phyloP scores from a whole-genome alignment of 2,888 invertebrate genomes.

The Polyploca ridens region DNA sequence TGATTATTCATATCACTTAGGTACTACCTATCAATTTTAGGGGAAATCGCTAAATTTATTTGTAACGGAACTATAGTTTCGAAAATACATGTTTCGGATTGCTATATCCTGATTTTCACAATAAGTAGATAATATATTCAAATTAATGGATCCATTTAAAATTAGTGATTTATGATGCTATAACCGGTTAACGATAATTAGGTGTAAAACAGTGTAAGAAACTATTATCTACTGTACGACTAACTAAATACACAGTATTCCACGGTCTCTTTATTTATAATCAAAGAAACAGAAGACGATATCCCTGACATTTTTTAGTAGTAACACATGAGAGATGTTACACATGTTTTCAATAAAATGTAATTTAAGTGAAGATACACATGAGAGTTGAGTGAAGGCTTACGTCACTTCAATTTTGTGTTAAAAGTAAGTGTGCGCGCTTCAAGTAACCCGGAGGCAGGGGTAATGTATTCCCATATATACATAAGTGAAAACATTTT shows the following conservation, averaged over 20 bases:
- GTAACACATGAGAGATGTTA: slow-evolving; percentile 46
- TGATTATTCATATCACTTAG: too few relatives aligned
- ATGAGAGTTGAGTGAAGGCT: slow-evolving; percentile 77
- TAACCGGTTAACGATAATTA: too few relatives aligned
- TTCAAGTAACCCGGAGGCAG: slow-evolving; percentile 79
- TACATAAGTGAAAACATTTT: slow-evolving; percentile 85
- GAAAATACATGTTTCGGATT: too few relatives aligned
- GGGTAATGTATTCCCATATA: slow-evolving; percentile 84
- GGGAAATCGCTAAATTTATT: too few relatives aligned
- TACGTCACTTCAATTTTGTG: slow-evolving; percentile 83
- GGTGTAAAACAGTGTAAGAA: too few relatives aligned
- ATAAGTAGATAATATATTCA: too few relatives aligned
- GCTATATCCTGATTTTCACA: too few relatives aligned
- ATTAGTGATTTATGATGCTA: too few relatives aligned
- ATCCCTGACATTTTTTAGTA: background rate
- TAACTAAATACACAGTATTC: too few relatives aligned
- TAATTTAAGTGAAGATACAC: slow-evolving; percentile 80
- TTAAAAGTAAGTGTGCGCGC: slow-evolving; percentile 81
- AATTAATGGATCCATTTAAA: too few relatives aligned
- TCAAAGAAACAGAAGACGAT: background rate
- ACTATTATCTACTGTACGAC: background rate
- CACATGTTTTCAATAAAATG: slow-evolving; percentile 74
- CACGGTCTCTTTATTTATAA: background rate
- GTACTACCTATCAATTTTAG: too few relatives aligned
- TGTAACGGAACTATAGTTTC: too few relatives aligned